Evolutionary conservation across 1,140 invertebrate genomes (phyloP), one percentile per base, ranked within the genome.

Genomic region (Ips nitidus): DNA sequence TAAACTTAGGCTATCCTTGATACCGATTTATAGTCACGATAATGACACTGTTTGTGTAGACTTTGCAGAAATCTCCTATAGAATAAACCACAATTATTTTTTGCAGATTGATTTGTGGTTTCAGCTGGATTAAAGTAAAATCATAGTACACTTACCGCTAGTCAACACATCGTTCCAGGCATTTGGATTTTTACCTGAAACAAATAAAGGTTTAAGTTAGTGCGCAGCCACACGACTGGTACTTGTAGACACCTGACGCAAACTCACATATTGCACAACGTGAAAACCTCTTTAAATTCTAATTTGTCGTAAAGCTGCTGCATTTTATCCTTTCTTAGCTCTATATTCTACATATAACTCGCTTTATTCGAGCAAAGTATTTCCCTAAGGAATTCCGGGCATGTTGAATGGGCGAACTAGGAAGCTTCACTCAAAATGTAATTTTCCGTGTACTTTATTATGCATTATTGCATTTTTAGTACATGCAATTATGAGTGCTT

Each of bases 391-490:
- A 66, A 39, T 4, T 43, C 36, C 22, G 1, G 45, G 52, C 40
- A 45, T 38, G 39, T 66, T n/a, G 41, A 66, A 66, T 41, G 42
- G 53, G 22, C 64, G 41, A 47, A 4, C 40, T 66, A 66, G 64
- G 64, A 56, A 45, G 47, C 64, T 57, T 66, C 53, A 36, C 37
- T 66, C 64, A 66, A 57, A 66, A 66, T 57, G 64, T 45, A 66
- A 66, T 66, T 57, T 66, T 66, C 52, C 55, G 39, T 22, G 22
- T 57, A 45, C 41, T 66, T 40, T 43, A 66, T 66, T 66, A 66
- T 66, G 64, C 53, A 57, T 53, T 65, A 55, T 65, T 55, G 36
- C n/a, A 57, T 41, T 53, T 41, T 64, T 38, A 36, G 37, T 2
- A 58, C 7, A 40, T 38, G 36, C 40, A 58, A 58, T 5, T 4